Evolutionary conservation across 2,797 vertebrate genomes (phyloP).

Genomic region (Champsocephalus esox): DNA sequence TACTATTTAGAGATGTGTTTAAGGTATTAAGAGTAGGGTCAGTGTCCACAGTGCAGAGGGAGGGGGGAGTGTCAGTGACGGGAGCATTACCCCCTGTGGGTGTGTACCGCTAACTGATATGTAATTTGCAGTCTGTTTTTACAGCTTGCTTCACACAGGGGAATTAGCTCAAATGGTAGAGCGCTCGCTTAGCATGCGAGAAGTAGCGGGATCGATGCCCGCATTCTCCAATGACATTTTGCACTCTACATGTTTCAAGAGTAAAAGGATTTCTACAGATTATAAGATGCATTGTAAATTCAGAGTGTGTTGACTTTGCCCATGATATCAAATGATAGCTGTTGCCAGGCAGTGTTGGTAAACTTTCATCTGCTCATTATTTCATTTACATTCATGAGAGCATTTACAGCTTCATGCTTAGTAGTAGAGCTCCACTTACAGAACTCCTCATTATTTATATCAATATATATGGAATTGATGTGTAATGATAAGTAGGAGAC

Average conservation of each 20-base stretch:
- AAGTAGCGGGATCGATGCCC: constrained; percentile 65
- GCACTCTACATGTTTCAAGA: not conserved
- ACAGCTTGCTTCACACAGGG: not conserved
- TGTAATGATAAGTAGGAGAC: not conserved
- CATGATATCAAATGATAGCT: not conserved
- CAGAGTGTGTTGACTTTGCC: not conserved
- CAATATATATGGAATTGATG: no score
- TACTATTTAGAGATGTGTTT: no score
- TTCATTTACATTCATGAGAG: not conserved
- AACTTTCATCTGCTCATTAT: not conserved
- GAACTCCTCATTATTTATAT: not conserved
- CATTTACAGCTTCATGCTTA: not conserved
- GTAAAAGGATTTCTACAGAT: not conserved
- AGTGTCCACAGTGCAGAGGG: not conserved
- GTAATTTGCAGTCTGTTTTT: fast-evolving
- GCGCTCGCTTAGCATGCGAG: constrained; percentile 68
- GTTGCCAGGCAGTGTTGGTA: not conserved
- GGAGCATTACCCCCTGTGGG: not conserved
- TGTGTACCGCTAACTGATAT: no score
- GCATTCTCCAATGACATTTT: constrained; percentile 42
- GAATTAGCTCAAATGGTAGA: constrained; percentile 74
- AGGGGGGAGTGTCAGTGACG: not conserved
- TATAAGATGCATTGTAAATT: not conserved
- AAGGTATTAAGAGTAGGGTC: no score
- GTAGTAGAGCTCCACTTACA: not conserved